Base-by-base conservation (phyloP, 2,888 invertebrate species). In the Cynaeus angustus region DNA sequence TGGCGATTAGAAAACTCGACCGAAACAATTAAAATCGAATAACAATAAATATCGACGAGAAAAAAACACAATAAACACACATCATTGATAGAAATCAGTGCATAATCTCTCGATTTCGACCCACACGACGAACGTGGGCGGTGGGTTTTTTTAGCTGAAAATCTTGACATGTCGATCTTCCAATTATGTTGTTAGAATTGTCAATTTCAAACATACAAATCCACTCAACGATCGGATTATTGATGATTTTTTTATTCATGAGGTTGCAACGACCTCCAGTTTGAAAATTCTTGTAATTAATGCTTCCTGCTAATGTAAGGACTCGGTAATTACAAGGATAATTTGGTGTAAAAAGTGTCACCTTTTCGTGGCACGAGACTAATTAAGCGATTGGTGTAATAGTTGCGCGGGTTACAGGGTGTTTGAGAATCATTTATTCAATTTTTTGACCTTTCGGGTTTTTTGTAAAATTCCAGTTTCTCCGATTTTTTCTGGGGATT, bases 21-120 rank as follows among this genome's bases (percentile, higher is more conserved):
- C 45, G 59, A 45, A 58, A 59, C 59, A 59, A 59, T 59, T 59
- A 59, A 59, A 59, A 7, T 59, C 59, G 14, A 59, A 59, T 59
- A 59, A 59, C 46, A 46, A 59, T 59, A 59, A 59, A 59, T 59
- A 59, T 59, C 30, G n/a, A n/a, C 43, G 14, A 7, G 30, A 30
- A 45, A 41, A 58, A 58, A 41, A 14, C 5, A 12, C 30, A 50
- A 50, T 10, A 26, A 50, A 16, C 48, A 50, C 53, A 33, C 33
- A 53, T 53, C 45, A 30, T 28, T 9, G 26, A 21, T 21, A 30
- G 28, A 12, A 33, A 21, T 26, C 16, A 16, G 13, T 26, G 56
- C 43, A 56, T 43, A 56, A 56, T 59, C 59, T 12, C 3, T 9
- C 45, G 45, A 59, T 59, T 59, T 59, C 59, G n/a, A 28, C 59